phyloP scores from a whole-genome alignment of 2,888 invertebrate genomes.

The Iphiclides podalirius region DNA sequence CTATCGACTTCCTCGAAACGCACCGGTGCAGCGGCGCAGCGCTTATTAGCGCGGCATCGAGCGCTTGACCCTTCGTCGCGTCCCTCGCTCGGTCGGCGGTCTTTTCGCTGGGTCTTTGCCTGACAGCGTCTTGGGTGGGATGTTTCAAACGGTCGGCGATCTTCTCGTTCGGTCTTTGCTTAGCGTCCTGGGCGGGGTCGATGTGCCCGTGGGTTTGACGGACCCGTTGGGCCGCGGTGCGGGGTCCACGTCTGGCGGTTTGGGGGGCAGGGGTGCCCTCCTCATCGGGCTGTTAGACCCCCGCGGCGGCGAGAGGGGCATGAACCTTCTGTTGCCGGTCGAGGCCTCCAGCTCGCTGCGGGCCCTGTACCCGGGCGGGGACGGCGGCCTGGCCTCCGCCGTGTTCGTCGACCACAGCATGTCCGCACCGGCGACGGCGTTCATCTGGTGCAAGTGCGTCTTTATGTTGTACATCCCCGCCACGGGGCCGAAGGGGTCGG shows the following conservation, averaged over 20 bases:
- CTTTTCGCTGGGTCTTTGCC: no score
- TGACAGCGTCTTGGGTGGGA: no score
- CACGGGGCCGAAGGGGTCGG: constrained; percentile 78
- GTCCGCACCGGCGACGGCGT: constrained; percentile 45
- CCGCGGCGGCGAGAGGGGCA: constrained; percentile 26
- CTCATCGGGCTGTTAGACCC: constrained; percentile 31
- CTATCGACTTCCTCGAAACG: constrained; percentile 25
- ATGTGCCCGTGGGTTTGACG: neutral
- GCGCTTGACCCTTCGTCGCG: no score
- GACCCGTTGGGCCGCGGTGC: neutral
- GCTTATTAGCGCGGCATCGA: no score
- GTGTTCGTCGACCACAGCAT: constrained; percentile 53
- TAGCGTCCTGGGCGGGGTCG: neutral
- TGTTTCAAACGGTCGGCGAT: no score
- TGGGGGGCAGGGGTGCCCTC: constrained; percentile 4
- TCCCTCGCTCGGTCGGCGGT: no score
- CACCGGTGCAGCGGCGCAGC: neutral
- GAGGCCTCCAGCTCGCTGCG: constrained; percentile 34
- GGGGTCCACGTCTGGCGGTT: constrained; percentile 3
- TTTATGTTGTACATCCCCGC: constrained; percentile 83
- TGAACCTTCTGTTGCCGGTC: constrained; percentile 32
- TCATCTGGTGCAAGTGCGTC: constrained; percentile 54
- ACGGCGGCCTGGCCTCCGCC: constrained; percentile 45
- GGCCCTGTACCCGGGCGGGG: constrained; percentile 52
- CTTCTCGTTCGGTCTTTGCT: neutral